Percentiles rank a stretch among this genome's conserved stretches.
Conservation (phyloP, 1,140 invertebrate genomes). For the Eriosoma lanigerum region DNA sequence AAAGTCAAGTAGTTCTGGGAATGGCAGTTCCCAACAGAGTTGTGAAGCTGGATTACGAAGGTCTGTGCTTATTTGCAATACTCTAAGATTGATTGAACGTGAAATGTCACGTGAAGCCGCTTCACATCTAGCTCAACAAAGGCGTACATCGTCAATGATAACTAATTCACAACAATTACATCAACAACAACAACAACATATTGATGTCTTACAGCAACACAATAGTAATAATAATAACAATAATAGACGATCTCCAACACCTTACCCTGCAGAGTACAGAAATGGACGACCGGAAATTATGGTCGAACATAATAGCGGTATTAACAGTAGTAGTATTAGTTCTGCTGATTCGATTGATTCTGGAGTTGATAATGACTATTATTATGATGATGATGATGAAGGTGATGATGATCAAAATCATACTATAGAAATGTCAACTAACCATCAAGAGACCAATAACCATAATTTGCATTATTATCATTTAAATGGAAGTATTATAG, state of each 20-base stretch:
- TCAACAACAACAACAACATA: slow-evolving; percentile 58
- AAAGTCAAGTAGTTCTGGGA: slow-evolving; percentile 61
- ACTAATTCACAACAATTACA: slow-evolving; percentile 36
- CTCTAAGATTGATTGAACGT: slow-evolving; percentile 82
- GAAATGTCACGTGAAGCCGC: slow-evolving; percentile 81
- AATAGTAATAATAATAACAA: slow-evolving; percentile 53
- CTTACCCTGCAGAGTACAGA: slow-evolving; percentile 60
- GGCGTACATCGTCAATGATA: slow-evolving; percentile 47
- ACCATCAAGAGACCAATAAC: not conserved
- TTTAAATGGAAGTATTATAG: slow-evolving; percentile 8
- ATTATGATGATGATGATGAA: slow-evolving; percentile 28
- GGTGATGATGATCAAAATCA: not conserved
- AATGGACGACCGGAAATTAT: slow-evolving; percentile 56
- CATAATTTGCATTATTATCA: slow-evolving; percentile 12
- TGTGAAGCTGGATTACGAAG: slow-evolving; percentile 86
- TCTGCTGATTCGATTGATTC: slow-evolving; percentile 41
- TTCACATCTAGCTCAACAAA: slow-evolving; percentile 54
- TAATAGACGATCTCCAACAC: slow-evolving; percentile 55
- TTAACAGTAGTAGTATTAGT: slow-evolving; percentile 47
- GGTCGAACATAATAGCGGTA: slow-evolving; percentile 41
- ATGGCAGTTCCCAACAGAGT: slow-evolving; percentile 66
- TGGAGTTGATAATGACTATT: slow-evolving; percentile 18
- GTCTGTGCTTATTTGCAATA: slow-evolving; percentile 93
- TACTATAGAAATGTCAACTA: not conserved
- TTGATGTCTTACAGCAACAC: slow-evolving; percentile 59